Evolutionary conservation across 2,113 vertebrate species (phyloP).

Genomic region (Dicaeum eximium): DNA sequence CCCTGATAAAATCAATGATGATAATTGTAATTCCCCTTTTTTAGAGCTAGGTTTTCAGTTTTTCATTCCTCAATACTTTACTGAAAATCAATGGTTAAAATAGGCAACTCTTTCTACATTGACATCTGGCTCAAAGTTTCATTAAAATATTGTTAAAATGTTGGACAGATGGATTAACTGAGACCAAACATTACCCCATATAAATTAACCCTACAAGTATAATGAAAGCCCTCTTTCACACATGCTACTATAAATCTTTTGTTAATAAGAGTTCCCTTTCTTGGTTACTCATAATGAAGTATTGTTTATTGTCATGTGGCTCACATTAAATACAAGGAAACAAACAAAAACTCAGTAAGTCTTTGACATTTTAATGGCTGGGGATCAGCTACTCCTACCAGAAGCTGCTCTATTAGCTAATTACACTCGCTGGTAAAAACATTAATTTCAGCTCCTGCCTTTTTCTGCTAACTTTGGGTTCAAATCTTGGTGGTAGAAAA

Average conservation of each 20-base stretch:
- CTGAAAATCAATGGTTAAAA: not conserved
- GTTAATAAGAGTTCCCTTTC: conserved; percentile 16
- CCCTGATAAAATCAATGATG: not conserved
- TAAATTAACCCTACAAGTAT: conserved; percentile 16
- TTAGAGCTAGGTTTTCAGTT: not conserved
- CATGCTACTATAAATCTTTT: conserved; percentile 35
- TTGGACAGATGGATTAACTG: conserved; percentile 8
- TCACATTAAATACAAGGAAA: conserved; percentile 45
- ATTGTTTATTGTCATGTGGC: conserved; percentile 57
- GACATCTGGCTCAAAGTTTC: conserved; percentile 4
- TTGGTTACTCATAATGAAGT: conserved; percentile 29
- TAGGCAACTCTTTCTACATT: not conserved
- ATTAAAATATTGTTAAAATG: conserved; percentile 41
- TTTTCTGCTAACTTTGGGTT: not conserved
- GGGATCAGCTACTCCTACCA: conserved; percentile 2
- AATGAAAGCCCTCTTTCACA: conserved; percentile 52
- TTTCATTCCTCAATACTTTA: not conserved
- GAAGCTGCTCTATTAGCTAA: not conserved
- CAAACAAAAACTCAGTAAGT: conserved; percentile 41
- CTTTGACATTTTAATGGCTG: conserved; percentile 46
- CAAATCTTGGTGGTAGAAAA: not conserved
- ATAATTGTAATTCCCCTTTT: not conserved
- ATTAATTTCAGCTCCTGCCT: not conserved
- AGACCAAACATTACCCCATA: conserved; percentile 4
- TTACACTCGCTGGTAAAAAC: not conserved